Evolutionary conservation across 2,888 invertebrate genomes (phyloP).

Genomic region (Apomyelois bistriatella): DNA sequence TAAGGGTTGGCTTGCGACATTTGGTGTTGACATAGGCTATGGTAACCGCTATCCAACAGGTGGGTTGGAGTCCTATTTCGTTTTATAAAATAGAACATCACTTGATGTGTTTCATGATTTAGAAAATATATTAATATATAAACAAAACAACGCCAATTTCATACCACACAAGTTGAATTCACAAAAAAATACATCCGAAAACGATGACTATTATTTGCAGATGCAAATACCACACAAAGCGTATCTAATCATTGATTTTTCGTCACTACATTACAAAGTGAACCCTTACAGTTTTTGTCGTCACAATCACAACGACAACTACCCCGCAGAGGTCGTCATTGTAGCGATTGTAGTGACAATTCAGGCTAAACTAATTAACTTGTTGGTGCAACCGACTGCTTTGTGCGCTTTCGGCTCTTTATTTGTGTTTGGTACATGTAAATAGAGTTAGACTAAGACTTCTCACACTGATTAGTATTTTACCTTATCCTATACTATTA

Average conservation of each 20-base stretch:
- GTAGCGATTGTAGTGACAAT: constrained; percentile 58
- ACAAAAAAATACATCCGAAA: neutral
- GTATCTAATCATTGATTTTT: neutral
- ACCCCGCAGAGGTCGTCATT: constrained; percentile 44
- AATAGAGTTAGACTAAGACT: neutral
- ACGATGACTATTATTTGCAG: too few relatives aligned
- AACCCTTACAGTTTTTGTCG: neutral
- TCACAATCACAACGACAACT: constrained; percentile 15
- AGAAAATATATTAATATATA: too few relatives aligned
- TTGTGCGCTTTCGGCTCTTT: constrained; percentile 30
- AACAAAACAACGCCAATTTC: too few relatives aligned
- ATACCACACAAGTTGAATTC: neutral
- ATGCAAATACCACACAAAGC: neutral
- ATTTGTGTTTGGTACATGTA: constrained; percentile 18
- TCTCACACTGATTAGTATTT: too few relatives aligned
- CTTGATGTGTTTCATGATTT: too few relatives aligned
- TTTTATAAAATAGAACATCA: too few relatives aligned
- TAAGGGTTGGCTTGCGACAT: too few relatives aligned
- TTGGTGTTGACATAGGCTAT: too few relatives aligned
- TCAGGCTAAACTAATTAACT: constrained; percentile 59
- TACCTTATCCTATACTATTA: too few relatives aligned
- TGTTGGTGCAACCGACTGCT: constrained; percentile 48
- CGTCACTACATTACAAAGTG: neutral
- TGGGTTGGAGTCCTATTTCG: too few relatives aligned
- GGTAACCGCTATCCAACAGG: too few relatives aligned